Evolutionary conservation across 2,888 invertebrate species (phyloP).

Genomic region (Marronus borbonicus): DNA sequence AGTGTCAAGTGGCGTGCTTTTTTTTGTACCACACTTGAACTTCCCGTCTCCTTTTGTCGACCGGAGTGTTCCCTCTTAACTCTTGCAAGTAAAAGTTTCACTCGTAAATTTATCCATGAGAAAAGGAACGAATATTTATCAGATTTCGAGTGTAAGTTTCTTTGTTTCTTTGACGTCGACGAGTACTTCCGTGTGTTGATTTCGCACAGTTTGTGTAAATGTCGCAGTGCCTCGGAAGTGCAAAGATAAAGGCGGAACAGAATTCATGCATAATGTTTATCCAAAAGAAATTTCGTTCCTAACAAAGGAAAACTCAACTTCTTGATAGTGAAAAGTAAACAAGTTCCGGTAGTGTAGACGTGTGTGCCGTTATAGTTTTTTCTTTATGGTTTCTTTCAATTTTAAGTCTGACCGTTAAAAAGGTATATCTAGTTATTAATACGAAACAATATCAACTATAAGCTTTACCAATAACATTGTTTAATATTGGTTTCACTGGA

Average conservation of each 20-base stretch:
- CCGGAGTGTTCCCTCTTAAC: slow-evolving; percentile 31
- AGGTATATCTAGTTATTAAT: too few relatives aligned
- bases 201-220: not conserved
- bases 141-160: slow-evolving; percentile 35
- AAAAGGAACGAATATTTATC: slow-evolving; percentile 32
- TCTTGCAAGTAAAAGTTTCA: slow-evolving; percentile 40
- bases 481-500: too few relatives aligned
- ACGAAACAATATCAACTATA: too few relatives aligned
- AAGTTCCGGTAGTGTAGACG: too few relatives aligned
- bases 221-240: not conserved
- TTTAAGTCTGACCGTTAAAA: too few relatives aligned
- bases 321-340: too few relatives aligned
- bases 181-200: slow-evolving; percentile 13
- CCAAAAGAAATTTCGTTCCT: too few relatives aligned
- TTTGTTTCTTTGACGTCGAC: slow-evolving; percentile 36
- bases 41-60: slow-evolving; percentile 36
- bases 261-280: not conserved
- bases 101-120: slow-evolving; percentile 40
- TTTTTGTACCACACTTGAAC: slow-evolving; percentile 16
- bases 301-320: too few relatives aligned
- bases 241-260: slow-evolving; percentile 6
- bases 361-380: too few relatives aligned
- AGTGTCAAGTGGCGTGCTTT: slow-evolving; percentile 16
- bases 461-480: too few relatives aligned
- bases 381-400: too few relatives aligned